These are phyloP conservation scores for Sceliomorpha sp. DNA, from an alignment of 2,888 invertebrate genomes.

Conservation along the genomic window DNA sequence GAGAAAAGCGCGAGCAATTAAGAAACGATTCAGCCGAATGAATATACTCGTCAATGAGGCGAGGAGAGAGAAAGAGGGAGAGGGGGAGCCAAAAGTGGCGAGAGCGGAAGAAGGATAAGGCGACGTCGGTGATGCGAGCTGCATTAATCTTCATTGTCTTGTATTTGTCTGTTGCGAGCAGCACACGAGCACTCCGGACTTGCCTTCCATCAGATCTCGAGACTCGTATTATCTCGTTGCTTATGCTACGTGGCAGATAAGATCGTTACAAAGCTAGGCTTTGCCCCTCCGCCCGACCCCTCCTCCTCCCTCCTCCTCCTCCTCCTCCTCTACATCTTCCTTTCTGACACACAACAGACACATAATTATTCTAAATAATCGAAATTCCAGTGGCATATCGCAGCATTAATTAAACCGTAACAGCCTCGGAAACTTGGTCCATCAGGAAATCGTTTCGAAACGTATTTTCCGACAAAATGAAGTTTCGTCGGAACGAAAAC, in stretches of 20 bases:
- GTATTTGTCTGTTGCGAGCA: slow-evolving; percentile 69
- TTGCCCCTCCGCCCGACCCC: slow-evolving; percentile 5
- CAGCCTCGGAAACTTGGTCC: neutral
- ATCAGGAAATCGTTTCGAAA: neutral
- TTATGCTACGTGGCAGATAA: slow-evolving; percentile 54
- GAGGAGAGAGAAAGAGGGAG: slow-evolving; percentile 6
- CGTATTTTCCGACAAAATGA: no score
- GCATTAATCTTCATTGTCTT: slow-evolving; percentile 75
- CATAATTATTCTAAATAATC: slow-evolving; percentile 11
- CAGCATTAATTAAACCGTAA: slow-evolving; percentile 12
- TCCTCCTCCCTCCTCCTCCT: slow-evolving; percentile 8
- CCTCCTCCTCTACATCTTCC: slow-evolving; percentile 3
- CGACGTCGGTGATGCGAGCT: slow-evolving; percentile 18
- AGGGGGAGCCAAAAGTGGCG: no score
- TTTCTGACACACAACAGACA: neutral
- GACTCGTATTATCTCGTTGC: slow-evolving; percentile 40
- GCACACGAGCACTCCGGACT: slow-evolving; percentile 11
- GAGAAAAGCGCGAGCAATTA: neutral
- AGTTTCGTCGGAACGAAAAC: no score
- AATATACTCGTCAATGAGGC: slow-evolving; percentile 25
- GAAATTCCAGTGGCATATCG: slow-evolving; percentile 4
- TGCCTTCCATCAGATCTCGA: slow-evolving; percentile 21
- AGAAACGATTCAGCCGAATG: slow-evolving; percentile 1
- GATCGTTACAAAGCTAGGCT: slow-evolving; percentile 52
- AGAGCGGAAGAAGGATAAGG: no score